These are phyloP conservation scores for Oryzaephilus surinamensis DNA, from an alignment of 1,140 invertebrate genomes.

Conservation along the genomic window DNA sequence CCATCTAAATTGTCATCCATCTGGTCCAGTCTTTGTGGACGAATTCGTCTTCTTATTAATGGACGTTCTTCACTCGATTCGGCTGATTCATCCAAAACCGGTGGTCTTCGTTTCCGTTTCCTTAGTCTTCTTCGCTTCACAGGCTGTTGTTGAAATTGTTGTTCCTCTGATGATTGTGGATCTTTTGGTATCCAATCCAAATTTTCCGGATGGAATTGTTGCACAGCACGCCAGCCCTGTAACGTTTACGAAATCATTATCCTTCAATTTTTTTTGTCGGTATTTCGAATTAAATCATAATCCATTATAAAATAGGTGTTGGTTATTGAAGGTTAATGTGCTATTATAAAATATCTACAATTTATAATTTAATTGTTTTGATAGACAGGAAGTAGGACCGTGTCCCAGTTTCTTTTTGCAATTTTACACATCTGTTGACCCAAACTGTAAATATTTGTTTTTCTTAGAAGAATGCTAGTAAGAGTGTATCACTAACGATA, in stretches of 20 bases:
- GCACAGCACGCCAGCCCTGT: slow-evolving; percentile 40
- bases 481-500: too few relatives aligned
- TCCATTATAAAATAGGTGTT: too few relatives aligned
- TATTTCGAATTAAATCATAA: too few relatives aligned
- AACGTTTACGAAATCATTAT: slow-evolving; percentile 34
- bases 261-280: slow-evolving; percentile 1
- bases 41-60: slow-evolving; percentile 9
- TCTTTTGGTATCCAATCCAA: slow-evolving; percentile 24
- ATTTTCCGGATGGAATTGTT: slow-evolving; percentile 20
- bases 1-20: slow-evolving; percentile 24
- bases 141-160: slow-evolving; percentile 20
- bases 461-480: too few relatives aligned
- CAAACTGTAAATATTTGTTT: too few relatives aligned
- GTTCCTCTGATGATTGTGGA: too few relatives aligned
- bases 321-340: too few relatives aligned
- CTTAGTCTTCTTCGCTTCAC: slow-evolving; percentile 37
- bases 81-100: slow-evolving; percentile 4
- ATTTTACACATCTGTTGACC: too few relatives aligned
- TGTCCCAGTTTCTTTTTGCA: too few relatives aligned
- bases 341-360: too few relatives aligned
- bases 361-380: too few relatives aligned
- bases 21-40: slow-evolving; percentile 18
- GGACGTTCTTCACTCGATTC: neutral
- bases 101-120: slow-evolving; percentile 43
- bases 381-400: too few relatives aligned